Evolutionary conservation across 2,888 invertebrate genomes (phyloP), one percentile per base, ranked within the genome.

Genomic region (Selenia dentaria): DNA sequence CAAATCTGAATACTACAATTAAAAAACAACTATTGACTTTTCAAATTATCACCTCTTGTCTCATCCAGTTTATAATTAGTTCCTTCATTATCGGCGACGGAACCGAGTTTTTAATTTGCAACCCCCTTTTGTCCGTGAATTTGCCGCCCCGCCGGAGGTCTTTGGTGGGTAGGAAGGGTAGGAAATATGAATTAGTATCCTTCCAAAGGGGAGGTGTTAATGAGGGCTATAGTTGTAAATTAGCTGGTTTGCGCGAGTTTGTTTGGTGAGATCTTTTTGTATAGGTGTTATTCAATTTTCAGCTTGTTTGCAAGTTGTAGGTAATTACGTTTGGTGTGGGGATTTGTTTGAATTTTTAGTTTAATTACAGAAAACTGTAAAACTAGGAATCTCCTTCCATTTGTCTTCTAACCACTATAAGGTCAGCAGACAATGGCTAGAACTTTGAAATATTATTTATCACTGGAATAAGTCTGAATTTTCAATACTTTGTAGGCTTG

Each of bases 171-270:
- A 31, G 36, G n/a, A 22, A 38, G 25, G 39, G 47, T 37, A 41
- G 54, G 79, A 86, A 83, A 83, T 86, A 85, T 84, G 82, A 86
- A 87, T 86, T 83, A 85, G 80, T 70, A 73, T 73, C 71, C 70
- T 76, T 66, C 59, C 47, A 62, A 61, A 65, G 70, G 67, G 35
- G 72, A 70, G 69, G 67, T 65, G 73, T 59, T 83, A 83, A 83
- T 77, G 74, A 79, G 59, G 48, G 53, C 54, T 58, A 54, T 52
- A 61, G 61, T 61, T 64, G 60, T 53, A 66, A 67, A 70, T 66
- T 64, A 62, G 44, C 53, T 43, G 39, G 31, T 26, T 48, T 49
- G 46, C 31, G 41, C 27, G 37, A 39, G 33, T 39, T 46, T 34
- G 20, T 9, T 26, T 16, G 38, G 13, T 16, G 16, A 10, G 9